A percentile compares a stretch with the other conserved stretches of the same genome.
Conservation (phyloP, 2,888 invertebrate species). For the Epistrophella euchroma region DNA sequence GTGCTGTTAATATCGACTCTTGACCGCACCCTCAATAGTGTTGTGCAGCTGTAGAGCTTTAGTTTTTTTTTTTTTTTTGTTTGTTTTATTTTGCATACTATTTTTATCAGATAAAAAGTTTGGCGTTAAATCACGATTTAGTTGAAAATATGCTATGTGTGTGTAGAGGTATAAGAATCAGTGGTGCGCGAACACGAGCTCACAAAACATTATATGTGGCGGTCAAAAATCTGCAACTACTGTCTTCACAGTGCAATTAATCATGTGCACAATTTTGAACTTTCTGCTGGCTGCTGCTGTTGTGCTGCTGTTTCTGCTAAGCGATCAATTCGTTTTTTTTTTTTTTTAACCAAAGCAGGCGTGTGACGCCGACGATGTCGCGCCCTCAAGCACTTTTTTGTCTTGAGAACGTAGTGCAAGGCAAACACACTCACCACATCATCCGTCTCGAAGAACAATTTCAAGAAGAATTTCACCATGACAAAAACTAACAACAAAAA, state of each 20-base stretch:
- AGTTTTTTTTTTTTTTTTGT: background rate
- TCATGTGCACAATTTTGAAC: constrained; percentile 65
- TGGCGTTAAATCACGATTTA: constrained; percentile 74
- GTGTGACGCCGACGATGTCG: constrained; percentile 40
- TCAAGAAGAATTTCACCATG: constrained; percentile 1
- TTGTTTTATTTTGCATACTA: background rate
- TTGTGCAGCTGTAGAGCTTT: constrained; percentile 35
- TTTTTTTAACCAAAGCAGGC: constrained; percentile 20
- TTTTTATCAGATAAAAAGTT: constrained; percentile 69
- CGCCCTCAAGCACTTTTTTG: constrained; percentile 57
- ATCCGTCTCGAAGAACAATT: constrained; percentile 30
- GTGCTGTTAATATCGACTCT: constrained; percentile 8
- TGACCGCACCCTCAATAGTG: constrained; percentile 18
- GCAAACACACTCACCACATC: constrained; percentile 59
- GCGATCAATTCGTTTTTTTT: constrained; percentile 36
- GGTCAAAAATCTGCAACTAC: constrained; percentile 62
- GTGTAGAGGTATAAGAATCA: constrained; percentile 59
- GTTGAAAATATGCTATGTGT: constrained; percentile 35
- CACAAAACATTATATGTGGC: constrained; percentile 52
- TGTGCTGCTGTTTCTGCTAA: constrained; percentile 37
- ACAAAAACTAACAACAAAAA: background rate
- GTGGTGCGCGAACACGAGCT: constrained; percentile 39
- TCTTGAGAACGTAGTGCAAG: constrained; percentile 1
- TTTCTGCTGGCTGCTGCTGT: constrained; percentile 3
- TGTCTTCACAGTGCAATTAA: constrained; percentile 74